These are phyloP conservation scores for Leptosomus discolor DNA, from an alignment of 2,113 vertebrate genomes.

Conservation along the genomic window DNA sequence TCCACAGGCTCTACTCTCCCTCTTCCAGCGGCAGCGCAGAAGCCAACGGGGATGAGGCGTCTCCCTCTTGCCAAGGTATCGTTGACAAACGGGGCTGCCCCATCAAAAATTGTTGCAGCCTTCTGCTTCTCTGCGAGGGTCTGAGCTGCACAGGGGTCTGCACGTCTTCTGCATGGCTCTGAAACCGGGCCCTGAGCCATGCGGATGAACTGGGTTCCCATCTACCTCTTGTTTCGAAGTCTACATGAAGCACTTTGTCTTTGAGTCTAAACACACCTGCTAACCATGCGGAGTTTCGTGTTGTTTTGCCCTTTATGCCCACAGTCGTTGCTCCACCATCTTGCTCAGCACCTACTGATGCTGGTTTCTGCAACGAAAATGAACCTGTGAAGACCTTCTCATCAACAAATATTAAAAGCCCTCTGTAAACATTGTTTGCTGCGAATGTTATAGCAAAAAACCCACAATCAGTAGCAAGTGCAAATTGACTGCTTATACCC, in stretches of 20 bases:
- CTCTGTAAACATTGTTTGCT: neutral
- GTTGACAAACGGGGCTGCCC: accelerated
- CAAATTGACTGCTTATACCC: neutral
- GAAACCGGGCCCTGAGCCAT: accelerated
- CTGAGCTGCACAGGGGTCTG: neutral
- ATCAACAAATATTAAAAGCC: neutral
- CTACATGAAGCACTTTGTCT: neutral
- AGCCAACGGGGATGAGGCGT: neutral
- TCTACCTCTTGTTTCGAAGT: neutral
- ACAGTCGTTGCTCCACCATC: neutral
- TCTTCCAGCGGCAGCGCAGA: accelerated
- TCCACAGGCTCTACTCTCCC: neutral
- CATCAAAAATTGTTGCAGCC: neutral
- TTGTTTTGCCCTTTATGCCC: neutral
- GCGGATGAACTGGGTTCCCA: neutral
- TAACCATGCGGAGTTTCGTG: neutral
- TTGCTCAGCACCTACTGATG: neutral
- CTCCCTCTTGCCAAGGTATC: neutral
- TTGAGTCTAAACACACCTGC: neutral
- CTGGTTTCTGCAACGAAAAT: neutral
- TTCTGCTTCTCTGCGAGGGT: neutral
- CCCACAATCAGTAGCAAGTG: neutral
- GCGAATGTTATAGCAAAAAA: neutral
- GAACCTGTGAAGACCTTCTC: neutral
- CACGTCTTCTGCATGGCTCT: neutral